phyloP scores from a whole-genome alignment of 2,888 invertebrate species.

The Mycogona germanica region DNA sequence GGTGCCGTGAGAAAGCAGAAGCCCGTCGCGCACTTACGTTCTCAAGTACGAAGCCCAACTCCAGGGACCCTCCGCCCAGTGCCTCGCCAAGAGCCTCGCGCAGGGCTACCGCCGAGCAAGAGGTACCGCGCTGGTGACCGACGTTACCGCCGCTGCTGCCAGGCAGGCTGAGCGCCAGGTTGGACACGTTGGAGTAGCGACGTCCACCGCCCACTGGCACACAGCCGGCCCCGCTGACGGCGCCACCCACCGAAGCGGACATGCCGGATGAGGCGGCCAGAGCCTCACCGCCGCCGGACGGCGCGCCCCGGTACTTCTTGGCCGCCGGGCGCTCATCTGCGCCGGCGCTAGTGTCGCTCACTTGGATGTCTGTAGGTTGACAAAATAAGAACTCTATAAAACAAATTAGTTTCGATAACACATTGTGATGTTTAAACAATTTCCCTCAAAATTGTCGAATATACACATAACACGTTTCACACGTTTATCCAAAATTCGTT shows the following conservation, averaged over 20 bases:
- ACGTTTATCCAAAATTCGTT: too few species aligned
- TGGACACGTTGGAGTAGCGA: slow-evolving; percentile 27
- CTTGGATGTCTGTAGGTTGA: too few species aligned
- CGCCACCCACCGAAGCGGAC: slow-evolving; percentile 1
- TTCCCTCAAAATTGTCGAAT: too few species aligned
- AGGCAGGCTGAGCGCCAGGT: slow-evolving; percentile 23
- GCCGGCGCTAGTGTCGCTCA: too few species aligned
- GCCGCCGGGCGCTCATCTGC: too few species aligned
- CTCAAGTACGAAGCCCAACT: slow-evolving; percentile 43
- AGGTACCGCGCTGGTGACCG: too few species aligned
- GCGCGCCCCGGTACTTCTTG: too few species aligned
- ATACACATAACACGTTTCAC: too few species aligned
- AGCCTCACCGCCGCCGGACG: background rate
- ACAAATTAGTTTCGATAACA: too few species aligned
- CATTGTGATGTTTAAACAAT: too few species aligned
- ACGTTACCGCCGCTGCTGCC: slow-evolving; percentile 12
- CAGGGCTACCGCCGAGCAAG: slow-evolving; percentile 20
- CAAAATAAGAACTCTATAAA: too few species aligned
- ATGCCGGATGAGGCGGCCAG: background rate
- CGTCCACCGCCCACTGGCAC: slow-evolving; percentile 19
- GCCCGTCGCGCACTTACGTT: slow-evolving; percentile 32
- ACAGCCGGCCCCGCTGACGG: background rate
- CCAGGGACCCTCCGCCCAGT: slow-evolving; percentile 47
- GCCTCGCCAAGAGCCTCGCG: too few species aligned
- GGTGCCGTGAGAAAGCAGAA: slow-evolving; percentile 9